These are phyloP conservation scores for Chaenodraco wilsoni DNA, from an alignment of 2,797 vertebrate genomes.

Conservation along the genomic window DNA sequence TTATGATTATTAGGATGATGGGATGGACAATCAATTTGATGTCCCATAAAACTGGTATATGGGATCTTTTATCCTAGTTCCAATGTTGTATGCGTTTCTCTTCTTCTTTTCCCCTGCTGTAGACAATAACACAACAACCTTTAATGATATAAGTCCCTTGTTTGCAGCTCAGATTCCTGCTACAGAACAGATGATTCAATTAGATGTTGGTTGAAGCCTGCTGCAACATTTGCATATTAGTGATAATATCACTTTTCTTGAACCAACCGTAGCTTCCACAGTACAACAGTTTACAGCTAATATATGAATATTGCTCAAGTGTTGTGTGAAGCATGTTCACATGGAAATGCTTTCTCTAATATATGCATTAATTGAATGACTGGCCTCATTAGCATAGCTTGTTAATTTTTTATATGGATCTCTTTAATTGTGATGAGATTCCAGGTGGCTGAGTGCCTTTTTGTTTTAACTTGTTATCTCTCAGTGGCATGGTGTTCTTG, in stretches of 20 bases:
- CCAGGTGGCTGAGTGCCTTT: slow-evolving; percentile 13
- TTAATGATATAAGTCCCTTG: slow-evolving; percentile 14
- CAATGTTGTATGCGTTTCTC: background rate
- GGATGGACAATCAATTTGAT: slow-evolving; percentile 19
- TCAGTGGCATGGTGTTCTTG: background rate
- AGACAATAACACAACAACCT: slow-evolving; percentile 20
- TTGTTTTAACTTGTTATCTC: slow-evolving; percentile 34
- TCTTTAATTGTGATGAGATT: slow-evolving; percentile 32
- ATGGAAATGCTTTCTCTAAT: slow-evolving; percentile 36
- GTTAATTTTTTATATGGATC: slow-evolving; percentile 16
- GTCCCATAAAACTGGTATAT: background rate
- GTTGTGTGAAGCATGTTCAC: slow-evolving; percentile 22
- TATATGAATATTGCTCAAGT: slow-evolving; percentile 27
- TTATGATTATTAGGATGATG: slow-evolving; percentile 14
- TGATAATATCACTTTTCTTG: slow-evolving; percentile 25
- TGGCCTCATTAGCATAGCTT: slow-evolving; percentile 53
- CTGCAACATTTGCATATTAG: slow-evolving; percentile 58
- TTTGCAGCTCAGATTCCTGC: background rate
- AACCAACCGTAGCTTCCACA: slow-evolving; percentile 20
- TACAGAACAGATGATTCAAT: slow-evolving; percentile 40
- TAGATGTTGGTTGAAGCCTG: slow-evolving; percentile 30
- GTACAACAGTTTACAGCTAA: slow-evolving; percentile 19
- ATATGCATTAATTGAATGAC: slow-evolving; percentile 50
- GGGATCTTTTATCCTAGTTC: background rate
- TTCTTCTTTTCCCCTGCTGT: background rate